phyloP scores from a whole-genome alignment of 2,797 vertebrate species.

The Arctocebus calabarensis region DNA sequence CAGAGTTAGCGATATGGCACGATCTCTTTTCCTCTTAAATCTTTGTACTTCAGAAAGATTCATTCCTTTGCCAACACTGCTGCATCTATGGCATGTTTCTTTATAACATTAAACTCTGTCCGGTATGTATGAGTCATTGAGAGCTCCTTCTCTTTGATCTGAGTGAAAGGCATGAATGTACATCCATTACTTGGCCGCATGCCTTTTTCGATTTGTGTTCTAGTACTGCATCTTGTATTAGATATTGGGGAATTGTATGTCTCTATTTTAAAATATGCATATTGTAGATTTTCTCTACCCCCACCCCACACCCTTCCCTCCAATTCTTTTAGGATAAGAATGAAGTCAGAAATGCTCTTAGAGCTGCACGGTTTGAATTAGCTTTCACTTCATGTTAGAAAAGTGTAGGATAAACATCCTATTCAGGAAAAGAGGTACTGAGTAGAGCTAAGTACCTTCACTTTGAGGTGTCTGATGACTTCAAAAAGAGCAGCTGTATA shows the following conservation, averaged over 20 bases:
- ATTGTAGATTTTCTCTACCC: not conserved
- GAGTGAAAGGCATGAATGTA: slow-evolving; percentile 65
- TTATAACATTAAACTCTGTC: slow-evolving; percentile 73
- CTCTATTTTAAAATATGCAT: slow-evolving; percentile 61
- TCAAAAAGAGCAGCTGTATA: slow-evolving; percentile 41
- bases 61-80: slow-evolving; percentile 47
- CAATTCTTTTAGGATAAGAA: slow-evolving; percentile 42
- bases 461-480: not conserved
- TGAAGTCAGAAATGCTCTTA: slow-evolving; percentile 66
- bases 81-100: slow-evolving; percentile 72
- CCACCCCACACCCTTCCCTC: no score
- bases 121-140: slow-evolving; percentile 74
- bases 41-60: slow-evolving; percentile 71
- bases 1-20: slow-evolving; percentile 78
- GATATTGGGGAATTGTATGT: slow-evolving; percentile 49
- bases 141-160: slow-evolving; percentile 76
- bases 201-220: slow-evolving; percentile 69
- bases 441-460: slow-evolving; percentile 49
- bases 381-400: slow-evolving; percentile 54
- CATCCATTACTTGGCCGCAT: slow-evolving; percentile 73
- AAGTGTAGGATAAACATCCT: slow-evolving; percentile 22
- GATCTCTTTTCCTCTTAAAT: slow-evolving; percentile 69
- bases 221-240: slow-evolving; percentile 35
- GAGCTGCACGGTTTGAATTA: slow-evolving; percentile 31
- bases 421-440: slow-evolving; percentile 14